Conservation (phyloP, 2,113 vertebrate genomes). For the Bufo gargarizans region DNA sequence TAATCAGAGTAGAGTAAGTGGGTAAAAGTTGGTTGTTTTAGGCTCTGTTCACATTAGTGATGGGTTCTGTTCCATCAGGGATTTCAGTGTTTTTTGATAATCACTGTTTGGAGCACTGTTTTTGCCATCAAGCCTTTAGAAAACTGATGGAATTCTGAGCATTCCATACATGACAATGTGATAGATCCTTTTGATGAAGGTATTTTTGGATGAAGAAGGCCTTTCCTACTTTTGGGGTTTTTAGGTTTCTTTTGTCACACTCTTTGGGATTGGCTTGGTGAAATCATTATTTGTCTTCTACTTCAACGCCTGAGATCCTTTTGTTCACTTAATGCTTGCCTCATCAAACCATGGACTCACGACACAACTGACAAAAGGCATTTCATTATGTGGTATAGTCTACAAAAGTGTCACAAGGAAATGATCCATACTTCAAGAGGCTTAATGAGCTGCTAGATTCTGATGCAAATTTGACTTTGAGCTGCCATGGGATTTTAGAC, state of each 20-base stretch:
- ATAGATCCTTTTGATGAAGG: no score
- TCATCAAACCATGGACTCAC: background rate
- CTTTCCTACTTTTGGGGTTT: background rate
- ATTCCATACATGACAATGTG: no score
- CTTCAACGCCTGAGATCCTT: background rate
- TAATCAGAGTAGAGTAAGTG: background rate
- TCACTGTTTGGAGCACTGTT: background rate
- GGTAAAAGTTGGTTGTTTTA: background rate
- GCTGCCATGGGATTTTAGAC: slow-evolving; percentile 17
- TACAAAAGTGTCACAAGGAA: slow-evolving; percentile 26
- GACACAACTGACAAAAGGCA: slow-evolving; percentile 31
- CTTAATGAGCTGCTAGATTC: slow-evolving; percentile 24
- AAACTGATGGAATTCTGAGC: background rate
- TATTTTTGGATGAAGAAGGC: background rate
- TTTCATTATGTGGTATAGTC: slow-evolving; percentile 27
- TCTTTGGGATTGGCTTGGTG: background rate
- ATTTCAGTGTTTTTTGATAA: background rate
- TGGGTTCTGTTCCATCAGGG: background rate
- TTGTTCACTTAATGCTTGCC: background rate
- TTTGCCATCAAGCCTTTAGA: background rate
- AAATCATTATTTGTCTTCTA: background rate
- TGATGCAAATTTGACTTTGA: slow-evolving; percentile 24
- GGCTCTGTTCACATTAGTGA: background rate
- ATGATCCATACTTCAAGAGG: slow-evolving; percentile 9
- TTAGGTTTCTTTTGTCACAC: background rate